These are phyloP conservation scores for Thamnophis sirtalis DNA, from an alignment of 2,113 vertebrate species.

Conservation along the genomic window DNA sequence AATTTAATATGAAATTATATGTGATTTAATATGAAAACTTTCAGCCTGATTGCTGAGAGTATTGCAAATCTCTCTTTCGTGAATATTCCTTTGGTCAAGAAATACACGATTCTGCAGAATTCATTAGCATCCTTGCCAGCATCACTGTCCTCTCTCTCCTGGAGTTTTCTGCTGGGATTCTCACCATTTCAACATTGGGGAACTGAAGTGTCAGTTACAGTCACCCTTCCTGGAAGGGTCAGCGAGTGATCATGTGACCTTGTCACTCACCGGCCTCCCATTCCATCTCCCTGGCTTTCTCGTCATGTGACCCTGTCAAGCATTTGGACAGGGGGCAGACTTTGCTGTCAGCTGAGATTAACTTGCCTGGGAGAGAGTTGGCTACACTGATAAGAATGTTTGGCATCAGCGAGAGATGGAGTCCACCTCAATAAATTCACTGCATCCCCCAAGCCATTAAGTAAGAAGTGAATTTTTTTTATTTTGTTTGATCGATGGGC, in stretches of 20 bases:
- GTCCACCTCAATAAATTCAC: background rate
- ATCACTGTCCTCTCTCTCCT: background rate
- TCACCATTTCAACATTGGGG: conserved; percentile 3
- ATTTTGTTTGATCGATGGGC: background rate
- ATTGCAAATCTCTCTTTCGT: too few species aligned
- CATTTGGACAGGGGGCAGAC: conserved; percentile 40
- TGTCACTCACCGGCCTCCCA: conserved; percentile 34
- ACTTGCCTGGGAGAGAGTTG: conserved; percentile 19
- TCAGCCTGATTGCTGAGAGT: background rate
- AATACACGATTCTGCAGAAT: background rate
- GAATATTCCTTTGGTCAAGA: background rate
- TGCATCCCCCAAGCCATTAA: background rate
- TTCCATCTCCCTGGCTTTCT: conserved; percentile 30
- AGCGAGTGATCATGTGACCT: conserved; percentile 29
- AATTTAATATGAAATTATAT: too few species aligned
- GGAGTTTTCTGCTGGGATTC: conserved; percentile 22
- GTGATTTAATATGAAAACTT: background rate
- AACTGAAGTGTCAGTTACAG: conserved; percentile 35
- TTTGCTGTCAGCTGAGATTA: conserved; percentile 38
- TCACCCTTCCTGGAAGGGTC: conserved; percentile 39
- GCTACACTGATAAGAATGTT: background rate
- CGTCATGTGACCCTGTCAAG: conserved; percentile 51
- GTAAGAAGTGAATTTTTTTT: background rate
- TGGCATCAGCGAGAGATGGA: background rate
- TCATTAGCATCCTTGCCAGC: background rate